Evolutionary conservation across 2,797 vertebrate genomes (phyloP), one percentile per base, ranked within the genome.

Genomic region (Diceros bicornis): DNA sequence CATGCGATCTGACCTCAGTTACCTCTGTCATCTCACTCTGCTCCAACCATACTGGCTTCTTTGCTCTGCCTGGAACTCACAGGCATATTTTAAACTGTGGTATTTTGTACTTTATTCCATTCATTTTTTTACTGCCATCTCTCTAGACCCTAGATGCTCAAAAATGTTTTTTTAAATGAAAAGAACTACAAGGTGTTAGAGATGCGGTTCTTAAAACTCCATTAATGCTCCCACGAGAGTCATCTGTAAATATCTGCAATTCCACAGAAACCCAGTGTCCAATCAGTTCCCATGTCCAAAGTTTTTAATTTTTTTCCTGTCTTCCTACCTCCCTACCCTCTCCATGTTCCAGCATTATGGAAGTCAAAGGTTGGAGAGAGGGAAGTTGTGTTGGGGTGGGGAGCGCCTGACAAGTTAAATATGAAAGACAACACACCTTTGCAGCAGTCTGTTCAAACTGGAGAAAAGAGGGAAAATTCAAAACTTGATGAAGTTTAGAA

Each of bases 381-480:
- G 6, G 23, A 62, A 83, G 4, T 12, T 13, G 1, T 41, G 3
- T 37, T 18, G 32, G 32, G 18, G 9, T 62, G 1, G 20, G 32
- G 17, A 81, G 1, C 4, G 1, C 2, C 16, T 37, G 7, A 64
- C 10, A 18, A 75, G 6, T 81, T 37, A 82, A 52, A 62, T 12
- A 83, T 0, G 21, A 93, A n/a, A 17, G 2, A 41, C n/a, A 11
- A 47, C 32, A 82, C 41, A 1, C 4, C 20, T 3, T 1, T 12
- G 2, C 5, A 61, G 29, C 0, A 14, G 4, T 64, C 44, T 84
- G 5, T 62, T 64, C 25, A 50, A 68, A 25, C 1, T 25, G 1
- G 6, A 1, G 8, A 23, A 47, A 29, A 62, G n/a, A 32, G 0
- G 7, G 3, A 37, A 74, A 32, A 52, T 68, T 32, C 2, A n/a